These are phyloP conservation scores for Plecturocebus donacophilus DNA, from an alignment of 2,113 vertebrate genomes.

Conservation along the genomic window DNA sequence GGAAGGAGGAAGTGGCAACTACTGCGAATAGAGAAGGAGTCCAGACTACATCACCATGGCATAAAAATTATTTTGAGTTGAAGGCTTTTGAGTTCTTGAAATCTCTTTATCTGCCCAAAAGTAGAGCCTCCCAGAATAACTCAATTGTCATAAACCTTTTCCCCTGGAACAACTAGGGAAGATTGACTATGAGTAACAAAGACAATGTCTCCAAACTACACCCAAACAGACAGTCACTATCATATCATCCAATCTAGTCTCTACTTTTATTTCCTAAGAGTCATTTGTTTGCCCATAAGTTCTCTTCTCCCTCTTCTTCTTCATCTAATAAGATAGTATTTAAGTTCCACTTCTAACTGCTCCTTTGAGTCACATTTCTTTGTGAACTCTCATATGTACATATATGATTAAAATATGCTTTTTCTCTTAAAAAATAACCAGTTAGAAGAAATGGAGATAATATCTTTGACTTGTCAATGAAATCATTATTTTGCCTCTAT, in stretches of 20 bases:
- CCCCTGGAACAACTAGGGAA: background rate
- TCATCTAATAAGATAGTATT: background rate
- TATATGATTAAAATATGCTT: background rate
- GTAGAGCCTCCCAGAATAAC: background rate
- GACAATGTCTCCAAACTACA: background rate
- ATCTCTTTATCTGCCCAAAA: background rate
- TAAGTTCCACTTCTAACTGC: background rate
- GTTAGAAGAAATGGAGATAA: background rate
- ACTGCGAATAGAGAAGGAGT: background rate
- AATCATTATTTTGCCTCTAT: background rate
- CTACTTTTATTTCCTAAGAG: background rate
- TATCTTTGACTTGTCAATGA: background rate
- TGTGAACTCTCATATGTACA: background rate
- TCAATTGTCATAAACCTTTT: background rate
- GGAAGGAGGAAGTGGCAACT: background rate
- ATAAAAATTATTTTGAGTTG: background rate
- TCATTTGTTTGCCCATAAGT: background rate
- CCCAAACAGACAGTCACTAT: background rate
- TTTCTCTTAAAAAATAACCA: background rate
- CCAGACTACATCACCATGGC: background rate
- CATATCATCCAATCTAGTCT: background rate
- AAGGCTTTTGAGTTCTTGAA: background rate
- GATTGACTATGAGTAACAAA: background rate
- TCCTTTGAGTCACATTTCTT: background rate
- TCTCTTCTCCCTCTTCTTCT: background rate